Base-by-base conservation (phyloP, 2,888 invertebrate species). In the Phasia obesa region DNA sequence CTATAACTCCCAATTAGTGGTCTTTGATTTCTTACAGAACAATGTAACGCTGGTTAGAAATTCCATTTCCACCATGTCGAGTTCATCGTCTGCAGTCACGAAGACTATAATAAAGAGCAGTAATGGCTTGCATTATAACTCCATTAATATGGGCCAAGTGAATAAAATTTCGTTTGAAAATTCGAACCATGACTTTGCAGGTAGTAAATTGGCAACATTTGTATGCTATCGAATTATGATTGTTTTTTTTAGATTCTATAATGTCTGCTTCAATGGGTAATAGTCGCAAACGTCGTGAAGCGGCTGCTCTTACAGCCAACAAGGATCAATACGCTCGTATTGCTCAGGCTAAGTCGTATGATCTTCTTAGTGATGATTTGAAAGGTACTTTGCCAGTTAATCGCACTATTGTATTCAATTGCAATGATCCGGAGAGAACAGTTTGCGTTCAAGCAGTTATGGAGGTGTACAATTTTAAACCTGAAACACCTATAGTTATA, bases 371-470 rank as follows among this genome's bases (percentile, higher is more conserved):
- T 70, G 91, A 90, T 0, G 91, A 91, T 47, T 86, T 90, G 4
- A 88, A 89, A 70, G 90, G 88, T 3, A 87, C 86, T 15, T 60
- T 91, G 42, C 91, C 92, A 0, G 87, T 89, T 3, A 91, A 92
- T 84, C 89, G 91, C n/a, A 91, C 91, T 6, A 90, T 92, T 62
- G 89, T 90, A 4, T 91, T 92, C 79, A 90, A 91, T 81, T 92
- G 92, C 69, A 86, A 88, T 31, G 88, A 91, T 85, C 87, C 89
- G 3, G 87, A 88, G 38, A 90, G 88, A 83, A 90, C 88, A 21
- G 81, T 88, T 1, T 91, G 91, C 59, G 85, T 90, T 4, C 88
- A 91, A 55, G 91, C 91, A 38, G 87, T 89, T 23, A 86, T 91
- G 81, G 87, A 86, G 2, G 86, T 91, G 3, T 88, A 88, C 55